phyloP scores from a whole-genome alignment of 1,140 invertebrate genomes.

The Pectinophora gossypiella region DNA sequence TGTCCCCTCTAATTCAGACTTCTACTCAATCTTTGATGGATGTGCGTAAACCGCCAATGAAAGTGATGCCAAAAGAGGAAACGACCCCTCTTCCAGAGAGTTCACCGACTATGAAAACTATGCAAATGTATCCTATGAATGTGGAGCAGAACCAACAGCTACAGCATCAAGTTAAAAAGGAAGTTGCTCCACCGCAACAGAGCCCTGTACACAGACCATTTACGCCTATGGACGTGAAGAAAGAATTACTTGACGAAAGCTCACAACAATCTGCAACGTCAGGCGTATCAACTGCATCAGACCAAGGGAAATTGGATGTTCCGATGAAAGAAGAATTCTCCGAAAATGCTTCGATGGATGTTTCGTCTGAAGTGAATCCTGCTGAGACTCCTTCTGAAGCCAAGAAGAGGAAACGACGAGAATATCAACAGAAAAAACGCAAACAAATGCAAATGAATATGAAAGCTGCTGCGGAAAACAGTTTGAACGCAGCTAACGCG shows the following conservation, averaged over 20 bases:
- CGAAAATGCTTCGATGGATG: conserved; percentile 59
- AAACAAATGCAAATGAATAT: conserved; percentile 78
- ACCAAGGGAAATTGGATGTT: conserved; percentile 76
- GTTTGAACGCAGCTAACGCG: conserved; percentile 77
- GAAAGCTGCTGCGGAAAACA: conserved; percentile 76
- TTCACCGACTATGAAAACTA: conserved; percentile 59
- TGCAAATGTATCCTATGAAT: conserved; percentile 55
- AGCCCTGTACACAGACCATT: conserved; percentile 71
- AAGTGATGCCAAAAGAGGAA: conserved; percentile 61
- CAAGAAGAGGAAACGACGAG: conserved; percentile 86
- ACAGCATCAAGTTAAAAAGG: conserved; percentile 71
- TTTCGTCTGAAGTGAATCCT: conserved; percentile 53
- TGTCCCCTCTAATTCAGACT: conserved; percentile 59
- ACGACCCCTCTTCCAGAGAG: conserved; percentile 61
- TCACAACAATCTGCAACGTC: conserved; percentile 77
- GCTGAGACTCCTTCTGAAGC: conserved; percentile 80
- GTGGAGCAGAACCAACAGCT: conserved; percentile 50
- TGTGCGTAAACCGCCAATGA: conserved; percentile 60
- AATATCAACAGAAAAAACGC: conserved; percentile 91
- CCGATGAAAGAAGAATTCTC: conserved; percentile 76
- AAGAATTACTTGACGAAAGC: conserved; percentile 77
- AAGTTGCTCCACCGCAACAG: conserved; percentile 71
- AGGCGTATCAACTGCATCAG: conserved; percentile 75
- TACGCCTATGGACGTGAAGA: conserved; percentile 76
- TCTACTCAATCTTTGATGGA: conserved; percentile 72